Conservation (phyloP, 2,888 invertebrate species). For the Andrena trimmerana region DNA sequence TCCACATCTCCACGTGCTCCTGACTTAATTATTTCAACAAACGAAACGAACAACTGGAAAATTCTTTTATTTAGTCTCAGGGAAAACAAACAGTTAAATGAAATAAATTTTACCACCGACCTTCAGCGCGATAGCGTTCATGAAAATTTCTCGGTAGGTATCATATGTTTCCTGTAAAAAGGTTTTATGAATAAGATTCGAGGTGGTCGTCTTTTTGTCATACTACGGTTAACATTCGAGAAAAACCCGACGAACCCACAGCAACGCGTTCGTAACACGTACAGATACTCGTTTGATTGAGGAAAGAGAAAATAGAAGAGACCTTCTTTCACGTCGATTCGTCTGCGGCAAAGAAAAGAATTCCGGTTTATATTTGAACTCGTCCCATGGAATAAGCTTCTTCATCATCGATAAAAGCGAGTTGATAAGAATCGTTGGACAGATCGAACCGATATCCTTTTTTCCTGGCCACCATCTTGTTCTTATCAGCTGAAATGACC, state of each 20-base stretch:
- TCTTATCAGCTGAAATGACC: constrained; percentile 42
- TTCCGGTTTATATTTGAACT: constrained; percentile 42
- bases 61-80: not conserved
- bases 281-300: not conserved
- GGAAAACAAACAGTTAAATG: too few relatives aligned
- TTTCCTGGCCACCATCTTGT: constrained; percentile 33
- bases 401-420: constrained; percentile 43
- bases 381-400: constrained; percentile 44
- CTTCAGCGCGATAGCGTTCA: too few relatives aligned
- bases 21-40: not conserved
- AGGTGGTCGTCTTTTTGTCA: too few relatives aligned
- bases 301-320: not conserved
- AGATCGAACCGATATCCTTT: constrained; percentile 51
- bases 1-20: not conserved
- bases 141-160: too few relatives aligned
- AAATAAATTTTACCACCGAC: too few relatives aligned
- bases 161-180: too few relatives aligned
- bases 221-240: not conserved
- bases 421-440: constrained; percentile 50
- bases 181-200: too few relatives aligned
- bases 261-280: not conserved
- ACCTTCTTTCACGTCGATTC: not conserved
- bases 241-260: not conserved
- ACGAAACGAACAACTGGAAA: not conserved
- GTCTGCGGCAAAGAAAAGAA: constrained; percentile 6